A percentile compares a stretch with the other conserved stretches of the same genome.
These are phyloP conservation scores for Drosophila mimetica DNA, from an alignment of 2,888 invertebrate species.

Conservation along the genomic window DNA sequence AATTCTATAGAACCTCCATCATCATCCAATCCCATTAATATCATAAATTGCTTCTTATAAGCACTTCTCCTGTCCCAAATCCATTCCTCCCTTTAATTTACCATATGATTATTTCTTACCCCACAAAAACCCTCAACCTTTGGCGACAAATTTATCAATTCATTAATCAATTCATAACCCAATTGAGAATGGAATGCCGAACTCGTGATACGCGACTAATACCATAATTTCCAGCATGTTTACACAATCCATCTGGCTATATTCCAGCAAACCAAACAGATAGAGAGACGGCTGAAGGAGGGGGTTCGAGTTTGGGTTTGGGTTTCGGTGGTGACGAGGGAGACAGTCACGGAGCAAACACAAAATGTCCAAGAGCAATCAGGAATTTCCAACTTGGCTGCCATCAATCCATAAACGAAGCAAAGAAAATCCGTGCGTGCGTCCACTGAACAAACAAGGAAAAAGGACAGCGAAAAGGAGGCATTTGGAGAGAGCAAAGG, in stretches of 20 bases:
- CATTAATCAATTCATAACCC: slow-evolving; percentile 54
- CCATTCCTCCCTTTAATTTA: slow-evolving; percentile 4
- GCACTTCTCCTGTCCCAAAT: neutral
- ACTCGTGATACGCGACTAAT: slow-evolving; percentile 55
- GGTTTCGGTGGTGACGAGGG: neutral
- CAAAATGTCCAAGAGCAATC: slow-evolving; percentile 58
- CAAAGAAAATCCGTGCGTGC: slow-evolving; percentile 73
- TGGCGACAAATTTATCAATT: slow-evolving; percentile 51
- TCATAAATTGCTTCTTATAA: neutral
- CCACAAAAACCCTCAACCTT: slow-evolving; percentile 9
- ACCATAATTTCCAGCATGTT: slow-evolving; percentile 76
- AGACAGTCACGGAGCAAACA: slow-evolving; percentile 24
- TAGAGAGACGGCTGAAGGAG: slow-evolving; percentile 8
- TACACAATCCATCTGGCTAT: slow-evolving; percentile 79
- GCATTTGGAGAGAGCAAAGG: slow-evolving; percentile 1
- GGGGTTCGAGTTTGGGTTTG: neutral
- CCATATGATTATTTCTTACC: slow-evolving; percentile 20
- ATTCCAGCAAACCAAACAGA: slow-evolving; percentile 54
- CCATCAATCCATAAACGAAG: slow-evolving; percentile 73
- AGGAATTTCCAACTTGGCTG: slow-evolving; percentile 48
- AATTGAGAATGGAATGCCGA: slow-evolving; percentile 35
- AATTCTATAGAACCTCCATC: too few species aligned
- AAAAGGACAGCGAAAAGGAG: slow-evolving; percentile 24
- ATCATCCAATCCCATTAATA: neutral
- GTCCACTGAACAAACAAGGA: slow-evolving; percentile 55